These are phyloP conservation scores for Pluvialis apricaria DNA, from an alignment of 2,113 vertebrate genomes.

Conservation along the genomic window DNA sequence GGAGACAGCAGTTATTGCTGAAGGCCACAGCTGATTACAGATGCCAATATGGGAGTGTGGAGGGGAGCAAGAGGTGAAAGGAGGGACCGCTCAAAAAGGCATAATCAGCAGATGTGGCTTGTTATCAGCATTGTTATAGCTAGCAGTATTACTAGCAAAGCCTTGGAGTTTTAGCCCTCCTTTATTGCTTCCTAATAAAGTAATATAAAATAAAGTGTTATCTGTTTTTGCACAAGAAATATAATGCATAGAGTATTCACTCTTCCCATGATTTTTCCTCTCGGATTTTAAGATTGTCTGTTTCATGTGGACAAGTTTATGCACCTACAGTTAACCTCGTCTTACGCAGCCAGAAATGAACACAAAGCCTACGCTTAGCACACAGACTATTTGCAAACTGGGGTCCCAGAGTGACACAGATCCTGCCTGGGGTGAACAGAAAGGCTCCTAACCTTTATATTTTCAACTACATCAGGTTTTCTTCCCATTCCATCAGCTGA, in stretches of 20 bases:
- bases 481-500: background rate
- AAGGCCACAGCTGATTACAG: background rate
- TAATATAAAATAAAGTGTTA: background rate
- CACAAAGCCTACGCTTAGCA: background rate
- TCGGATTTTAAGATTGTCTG: background rate
- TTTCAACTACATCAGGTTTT: background rate
- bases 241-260: background rate
- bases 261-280: background rate
- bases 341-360: background rate
- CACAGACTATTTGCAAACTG: background rate
- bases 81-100: background rate
- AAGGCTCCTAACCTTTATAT: background rate
- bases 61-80: background rate
- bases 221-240: background rate
- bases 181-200: background rate
- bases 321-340: background rate
- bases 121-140: background rate
- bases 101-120: background rate
- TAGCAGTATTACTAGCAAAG: background rate
- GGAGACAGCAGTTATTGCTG: background rate
- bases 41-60: background rate
- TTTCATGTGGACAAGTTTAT: background rate
- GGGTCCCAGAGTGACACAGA: background rate
- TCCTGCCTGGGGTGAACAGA: background rate
- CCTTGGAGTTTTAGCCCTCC: background rate